Conservation (phyloP, 1,140 invertebrate genomes). For the Bombyx mandarina region DNA sequence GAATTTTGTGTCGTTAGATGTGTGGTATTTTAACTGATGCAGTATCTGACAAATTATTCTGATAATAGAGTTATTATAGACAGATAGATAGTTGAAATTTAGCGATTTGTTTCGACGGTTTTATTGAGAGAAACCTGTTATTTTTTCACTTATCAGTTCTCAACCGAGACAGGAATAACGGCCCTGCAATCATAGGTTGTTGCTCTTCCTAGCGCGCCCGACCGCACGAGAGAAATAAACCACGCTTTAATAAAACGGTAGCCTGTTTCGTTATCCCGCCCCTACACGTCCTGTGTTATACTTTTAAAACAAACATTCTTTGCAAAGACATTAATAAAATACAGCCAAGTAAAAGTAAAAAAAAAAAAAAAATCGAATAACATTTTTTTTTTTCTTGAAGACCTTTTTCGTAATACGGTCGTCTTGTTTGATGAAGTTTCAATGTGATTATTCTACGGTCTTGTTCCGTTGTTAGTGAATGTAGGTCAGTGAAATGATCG, state of each 20-base stretch:
- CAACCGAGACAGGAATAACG: constrained; percentile 57
- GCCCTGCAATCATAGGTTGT: constrained; percentile 68
- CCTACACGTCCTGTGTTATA: neutral
- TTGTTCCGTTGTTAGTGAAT: constrained; percentile 46
- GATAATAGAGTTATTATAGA: no score
- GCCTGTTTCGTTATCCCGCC: neutral
- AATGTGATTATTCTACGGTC: constrained; percentile 1
- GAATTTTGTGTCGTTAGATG: no score
- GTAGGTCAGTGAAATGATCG: constrained; percentile 67
- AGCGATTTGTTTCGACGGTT: no score
- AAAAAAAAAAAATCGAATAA: no score
- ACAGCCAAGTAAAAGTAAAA: neutral
- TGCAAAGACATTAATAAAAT: constrained; percentile 1
- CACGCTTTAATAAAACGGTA: constrained; percentile 1
- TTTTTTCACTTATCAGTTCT: constrained; percentile 43
- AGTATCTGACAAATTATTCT: no score
- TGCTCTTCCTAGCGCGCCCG: constrained; percentile 54
- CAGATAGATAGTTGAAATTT: no score
- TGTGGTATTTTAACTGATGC: no score
- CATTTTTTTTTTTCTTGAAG: neutral
- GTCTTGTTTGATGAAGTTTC: no score
- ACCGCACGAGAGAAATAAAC: constrained; percentile 14
- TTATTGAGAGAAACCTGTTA: constrained; percentile 12
- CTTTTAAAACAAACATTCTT: neutral
- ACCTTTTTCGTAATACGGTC: no score